Percentiles rank a stretch among this genome's conserved stretches.
phyloP scores from a whole-genome alignment of 2,113 vertebrate genomes.

The Chaetodon trifascialis region DNA sequence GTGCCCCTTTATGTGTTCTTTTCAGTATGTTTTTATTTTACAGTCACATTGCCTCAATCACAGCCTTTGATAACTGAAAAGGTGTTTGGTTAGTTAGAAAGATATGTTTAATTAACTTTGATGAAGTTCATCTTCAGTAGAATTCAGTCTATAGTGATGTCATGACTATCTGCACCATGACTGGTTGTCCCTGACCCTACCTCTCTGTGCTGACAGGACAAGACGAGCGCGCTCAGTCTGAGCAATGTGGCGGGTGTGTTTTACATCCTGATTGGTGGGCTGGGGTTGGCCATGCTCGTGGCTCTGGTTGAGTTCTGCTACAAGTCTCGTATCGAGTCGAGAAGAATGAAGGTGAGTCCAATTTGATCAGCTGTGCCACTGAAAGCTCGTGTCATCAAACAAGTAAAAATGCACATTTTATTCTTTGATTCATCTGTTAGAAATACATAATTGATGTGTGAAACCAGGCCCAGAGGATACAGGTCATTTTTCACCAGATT shows the following conservation, averaged over 20 bases:
- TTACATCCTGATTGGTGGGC: constrained; percentile 98
- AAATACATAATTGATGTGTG: too few relatives aligned
- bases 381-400: not conserved
- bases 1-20: not conserved
- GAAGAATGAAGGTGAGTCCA: constrained; percentile 95
- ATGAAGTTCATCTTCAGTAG: not conserved
- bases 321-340: constrained; percentile 97
- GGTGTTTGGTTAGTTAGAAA: not conserved
- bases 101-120: not conserved
- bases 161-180: not conserved
- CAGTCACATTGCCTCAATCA: not conserved
- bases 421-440: too few relatives aligned
- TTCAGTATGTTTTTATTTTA: not conserved
- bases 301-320: constrained; percentile 99
- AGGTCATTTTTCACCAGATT: too few relatives aligned
- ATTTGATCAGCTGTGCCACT: not conserved
- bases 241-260: constrained; percentile 98
- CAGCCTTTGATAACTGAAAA: constrained; percentile 10
- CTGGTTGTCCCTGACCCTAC: constrained; percentile 50
- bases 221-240: constrained; percentile 97
- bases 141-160: not conserved
- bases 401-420: too few relatives aligned
- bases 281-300: constrained; percentile 98
- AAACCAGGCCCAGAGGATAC: too few relatives aligned
- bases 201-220: constrained; percentile 89